These are phyloP conservation scores for Bombus ignitus DNA, from an alignment of 1,140 invertebrate genomes.

Conservation along the genomic window DNA sequence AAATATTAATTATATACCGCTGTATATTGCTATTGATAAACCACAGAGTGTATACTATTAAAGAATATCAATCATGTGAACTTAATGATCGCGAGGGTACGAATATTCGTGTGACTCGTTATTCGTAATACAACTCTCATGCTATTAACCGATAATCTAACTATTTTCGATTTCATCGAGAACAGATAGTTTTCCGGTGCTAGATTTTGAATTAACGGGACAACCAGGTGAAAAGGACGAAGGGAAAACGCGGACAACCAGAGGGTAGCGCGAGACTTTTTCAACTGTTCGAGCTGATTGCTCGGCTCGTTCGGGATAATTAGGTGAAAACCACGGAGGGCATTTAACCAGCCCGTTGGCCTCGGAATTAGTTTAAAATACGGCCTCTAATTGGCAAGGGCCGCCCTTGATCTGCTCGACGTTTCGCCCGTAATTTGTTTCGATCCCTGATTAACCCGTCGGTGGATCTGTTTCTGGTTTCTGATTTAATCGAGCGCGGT, in stretches of 20 bases:
- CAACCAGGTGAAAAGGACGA: neutral
- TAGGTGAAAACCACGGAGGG: constrained; percentile 67
- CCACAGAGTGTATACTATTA: too few relatives aligned
- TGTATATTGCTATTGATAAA: too few relatives aligned
- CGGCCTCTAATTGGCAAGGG: constrained; percentile 48
- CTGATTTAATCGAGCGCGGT: constrained; percentile 36
- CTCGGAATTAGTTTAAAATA: constrained; percentile 63
- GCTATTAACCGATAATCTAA: too few relatives aligned
- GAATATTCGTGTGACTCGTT: too few relatives aligned
- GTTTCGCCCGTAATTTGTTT: constrained; percentile 68
- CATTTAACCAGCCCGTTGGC: constrained; percentile 55
- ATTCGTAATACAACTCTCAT: too few relatives aligned
- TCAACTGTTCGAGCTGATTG: neutral
- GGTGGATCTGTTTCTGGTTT: constrained; percentile 62
- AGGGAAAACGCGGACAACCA: neutral
- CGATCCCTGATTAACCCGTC: constrained; percentile 69
- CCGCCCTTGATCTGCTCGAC: constrained; percentile 51
- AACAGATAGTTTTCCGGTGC: neutral
- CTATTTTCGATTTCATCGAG: neutral
- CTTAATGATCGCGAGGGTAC: too few relatives aligned
- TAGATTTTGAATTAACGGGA: neutral
- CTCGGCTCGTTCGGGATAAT: constrained; percentile 58
- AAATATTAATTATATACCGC: too few relatives aligned
- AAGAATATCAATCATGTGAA: too few relatives aligned
- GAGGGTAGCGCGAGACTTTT: neutral